A percentile compares a stretch with the other conserved stretches of the same genome.
Conservation (phyloP, 2,113 vertebrate genomes). For the Ageneiosus marmoratus region DNA sequence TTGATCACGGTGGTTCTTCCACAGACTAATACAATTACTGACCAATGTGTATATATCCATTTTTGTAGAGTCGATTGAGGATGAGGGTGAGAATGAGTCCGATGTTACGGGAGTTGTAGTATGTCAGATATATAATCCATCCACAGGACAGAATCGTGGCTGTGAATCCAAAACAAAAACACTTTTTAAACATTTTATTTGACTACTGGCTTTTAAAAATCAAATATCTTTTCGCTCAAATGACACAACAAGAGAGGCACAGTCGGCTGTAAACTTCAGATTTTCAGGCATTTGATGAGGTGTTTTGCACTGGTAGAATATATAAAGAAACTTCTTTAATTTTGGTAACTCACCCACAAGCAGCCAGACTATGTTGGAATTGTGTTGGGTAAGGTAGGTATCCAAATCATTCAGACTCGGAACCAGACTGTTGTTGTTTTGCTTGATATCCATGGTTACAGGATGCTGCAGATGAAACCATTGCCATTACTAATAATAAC, state of each 20-base stretch:
- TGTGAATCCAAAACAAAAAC: conserved; percentile 67
- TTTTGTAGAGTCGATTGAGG: conserved; percentile 94
- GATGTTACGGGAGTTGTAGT: conserved; percentile 98
- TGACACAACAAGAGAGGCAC: neutral
- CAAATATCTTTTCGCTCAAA: neutral
- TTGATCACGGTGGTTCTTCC: neutral
- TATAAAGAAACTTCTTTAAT: neutral
- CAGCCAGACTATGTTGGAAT: conserved; percentile 97
- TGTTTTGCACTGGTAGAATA: neutral
- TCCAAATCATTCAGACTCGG: conserved; percentile 86
- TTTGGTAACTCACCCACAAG: conserved; percentile 82
- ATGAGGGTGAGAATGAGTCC: conserved; percentile 95
- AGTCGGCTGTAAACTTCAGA: neutral
- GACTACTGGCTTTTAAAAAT: neutral
- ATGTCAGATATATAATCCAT: conserved; percentile 99
- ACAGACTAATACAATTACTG: conserved; percentile 61
- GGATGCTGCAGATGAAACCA: conserved; percentile 59
- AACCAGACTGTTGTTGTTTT: conserved; percentile 88
- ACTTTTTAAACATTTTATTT: neutral
- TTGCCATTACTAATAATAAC: neutral
- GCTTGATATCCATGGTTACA: conserved; percentile 73
- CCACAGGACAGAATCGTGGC: conserved; percentile 98
- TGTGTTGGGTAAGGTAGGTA: conserved; percentile 86
- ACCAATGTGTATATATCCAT: conserved; percentile 99
- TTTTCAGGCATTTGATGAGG: neutral